A percentile compares a stretch with the other conserved stretches of the same genome.
Evolutionary conservation across 2,113 vertebrate genomes (phyloP).

Genomic region (Tragulus kanchil): DNA sequence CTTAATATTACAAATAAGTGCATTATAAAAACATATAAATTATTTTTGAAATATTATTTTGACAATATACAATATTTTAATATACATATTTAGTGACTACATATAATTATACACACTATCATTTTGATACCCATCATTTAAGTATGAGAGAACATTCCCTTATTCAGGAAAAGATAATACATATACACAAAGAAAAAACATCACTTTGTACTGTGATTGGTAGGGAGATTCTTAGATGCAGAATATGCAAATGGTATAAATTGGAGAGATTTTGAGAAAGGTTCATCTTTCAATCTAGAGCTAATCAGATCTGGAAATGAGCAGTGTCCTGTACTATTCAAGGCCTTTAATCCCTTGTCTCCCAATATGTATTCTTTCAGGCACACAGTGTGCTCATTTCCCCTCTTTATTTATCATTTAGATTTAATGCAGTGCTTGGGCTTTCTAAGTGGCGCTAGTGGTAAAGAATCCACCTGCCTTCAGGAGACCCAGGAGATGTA

Average conservation of each 20-base stretch:
- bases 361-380: neutral
- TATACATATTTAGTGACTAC: neutral
- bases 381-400: neutral
- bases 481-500: neutral
- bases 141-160: neutral
- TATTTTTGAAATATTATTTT: neutral
- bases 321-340: neutral
- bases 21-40: neutral
- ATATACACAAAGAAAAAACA: neutral
- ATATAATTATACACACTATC: neutral
- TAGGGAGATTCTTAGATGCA: neutral
- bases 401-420: neutral
- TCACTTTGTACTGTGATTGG: neutral
- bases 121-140: neutral
- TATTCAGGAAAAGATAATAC: neutral
- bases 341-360: neutral
- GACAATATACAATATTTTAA: neutral
- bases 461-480: rapidly evolving
- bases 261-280: neutral
- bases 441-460: neutral
- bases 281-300: neutral
- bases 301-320: neutral
- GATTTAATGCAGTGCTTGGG: neutral
- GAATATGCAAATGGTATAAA: neutral
- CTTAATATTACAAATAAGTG: neutral